Evolutionary conservation across 2,113 vertebrate species (phyloP).

Genomic region (Centropus unirufus): DNA sequence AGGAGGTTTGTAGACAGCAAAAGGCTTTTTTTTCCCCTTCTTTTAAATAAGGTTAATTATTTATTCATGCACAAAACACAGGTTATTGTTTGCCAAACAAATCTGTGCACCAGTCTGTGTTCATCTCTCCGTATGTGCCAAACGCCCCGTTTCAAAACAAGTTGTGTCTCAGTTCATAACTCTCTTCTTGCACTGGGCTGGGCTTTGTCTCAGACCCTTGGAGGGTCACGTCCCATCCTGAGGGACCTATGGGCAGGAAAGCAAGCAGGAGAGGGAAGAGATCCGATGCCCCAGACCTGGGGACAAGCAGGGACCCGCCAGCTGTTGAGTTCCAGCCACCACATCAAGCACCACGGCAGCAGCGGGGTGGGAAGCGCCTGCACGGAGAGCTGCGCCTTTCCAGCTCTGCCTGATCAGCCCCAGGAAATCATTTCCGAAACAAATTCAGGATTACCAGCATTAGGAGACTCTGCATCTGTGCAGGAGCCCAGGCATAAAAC

Average conservation of each 20-base stretch:
- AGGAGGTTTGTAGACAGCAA: neutral
- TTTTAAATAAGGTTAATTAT: conserved; percentile 44
- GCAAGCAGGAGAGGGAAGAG: rapidly evolving
- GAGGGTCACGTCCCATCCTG: neutral
- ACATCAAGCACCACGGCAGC: neutral
- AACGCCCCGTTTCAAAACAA: conserved; percentile 7
- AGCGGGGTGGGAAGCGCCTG: rapidly evolving
- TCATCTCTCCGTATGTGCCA: neutral
- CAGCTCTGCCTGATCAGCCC: neutral
- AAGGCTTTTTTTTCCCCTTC: neutral
- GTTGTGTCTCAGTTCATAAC: neutral
- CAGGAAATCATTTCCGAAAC: neutral
- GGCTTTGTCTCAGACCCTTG: neutral
- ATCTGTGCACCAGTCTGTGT: conserved; percentile 41
- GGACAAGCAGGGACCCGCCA: rapidly evolving
- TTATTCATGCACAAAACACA: conserved; percentile 57
- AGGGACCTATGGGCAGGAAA: neutral
- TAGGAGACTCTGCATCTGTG: neutral
- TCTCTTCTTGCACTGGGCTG: neutral
- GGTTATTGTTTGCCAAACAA: conserved; percentile 71
- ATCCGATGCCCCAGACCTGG: neutral
- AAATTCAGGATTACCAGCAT: neutral
- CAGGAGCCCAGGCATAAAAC: conserved; percentile 40
- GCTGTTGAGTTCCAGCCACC: neutral
- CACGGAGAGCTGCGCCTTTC: neutral